Evolutionary conservation across 2,797 vertebrate species (phyloP).

Genomic region (Hozukius guyotensis): DNA sequence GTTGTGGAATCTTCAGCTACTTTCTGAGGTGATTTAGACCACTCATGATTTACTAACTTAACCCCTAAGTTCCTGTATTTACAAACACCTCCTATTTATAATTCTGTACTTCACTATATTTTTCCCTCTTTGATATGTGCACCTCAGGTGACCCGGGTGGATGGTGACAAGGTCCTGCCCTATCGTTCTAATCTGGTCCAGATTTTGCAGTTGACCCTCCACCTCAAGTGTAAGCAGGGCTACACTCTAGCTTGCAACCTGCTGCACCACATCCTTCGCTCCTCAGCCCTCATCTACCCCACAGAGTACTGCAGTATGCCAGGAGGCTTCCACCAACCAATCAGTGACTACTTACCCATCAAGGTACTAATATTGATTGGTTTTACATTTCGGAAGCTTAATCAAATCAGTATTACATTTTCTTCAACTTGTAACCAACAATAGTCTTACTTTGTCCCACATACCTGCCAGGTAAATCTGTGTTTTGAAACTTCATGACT

Average conservation of each 20-base stretch:
- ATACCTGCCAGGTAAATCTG: not conserved
- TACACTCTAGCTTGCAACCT: conserved; percentile 96
- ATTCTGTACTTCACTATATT: not conserved
- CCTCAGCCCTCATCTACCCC: conserved; percentile 93
- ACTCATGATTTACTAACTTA: not conserved
- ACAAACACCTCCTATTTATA: not conserved
- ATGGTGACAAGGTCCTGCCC: conserved; percentile 92
- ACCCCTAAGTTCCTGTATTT: not conserved
- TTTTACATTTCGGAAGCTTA: not conserved
- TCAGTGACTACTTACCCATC: conserved; percentile 93
- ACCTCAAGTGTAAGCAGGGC: conserved; percentile 96
- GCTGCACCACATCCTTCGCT: conserved; percentile 95
- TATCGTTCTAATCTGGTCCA: conserved; percentile 92
- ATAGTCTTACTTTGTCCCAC: not conserved
- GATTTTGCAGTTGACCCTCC: conserved; percentile 93
- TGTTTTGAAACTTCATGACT: not conserved
- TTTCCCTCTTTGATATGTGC: not conserved
- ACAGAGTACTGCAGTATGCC: conserved; percentile 98
- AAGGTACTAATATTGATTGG: conserved; percentile 82
- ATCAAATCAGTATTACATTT: not conserved
- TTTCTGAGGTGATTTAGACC: conserved; percentile 91
- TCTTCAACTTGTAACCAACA: not conserved
- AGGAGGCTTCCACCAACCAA: conserved; percentile 91
- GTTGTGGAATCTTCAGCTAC: conserved; percentile 96
- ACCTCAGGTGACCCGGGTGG: conserved; percentile 92